These are phyloP conservation scores for Pyrochroa serraticornis DNA, from an alignment of 2,888 invertebrate species.

Conservation along the genomic window DNA sequence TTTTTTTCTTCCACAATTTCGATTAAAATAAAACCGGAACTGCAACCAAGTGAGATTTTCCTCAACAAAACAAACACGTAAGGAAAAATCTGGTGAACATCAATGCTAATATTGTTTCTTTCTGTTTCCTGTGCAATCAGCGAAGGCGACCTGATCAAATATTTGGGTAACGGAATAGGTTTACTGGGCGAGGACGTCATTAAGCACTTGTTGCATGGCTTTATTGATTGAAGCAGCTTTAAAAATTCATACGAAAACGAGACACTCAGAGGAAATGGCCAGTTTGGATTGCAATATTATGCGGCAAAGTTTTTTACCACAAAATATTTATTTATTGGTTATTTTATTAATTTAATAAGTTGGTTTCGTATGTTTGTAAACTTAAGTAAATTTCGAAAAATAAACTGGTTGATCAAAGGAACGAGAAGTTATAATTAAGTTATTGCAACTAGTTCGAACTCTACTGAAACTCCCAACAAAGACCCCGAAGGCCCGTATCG, in stretches of 20 bases:
- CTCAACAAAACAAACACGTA: conserved; percentile 1
- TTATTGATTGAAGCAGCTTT: conserved; percentile 19
- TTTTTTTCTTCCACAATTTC: too few relatives aligned
- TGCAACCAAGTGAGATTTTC: conserved; percentile 4
- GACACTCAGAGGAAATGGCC: conserved; percentile 1
- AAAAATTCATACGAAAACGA: conserved; percentile 9
- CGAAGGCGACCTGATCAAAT: conserved; percentile 18
- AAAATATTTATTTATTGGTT: too few relatives aligned
- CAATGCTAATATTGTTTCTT: conserved; percentile 24
- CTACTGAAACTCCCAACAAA: too few relatives aligned
- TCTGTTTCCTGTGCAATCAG: conserved; percentile 21
- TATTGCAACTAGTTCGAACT: too few relatives aligned
- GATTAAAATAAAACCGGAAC: not conserved
- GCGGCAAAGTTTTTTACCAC: too few relatives aligned
- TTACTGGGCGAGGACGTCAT: conserved; percentile 23
- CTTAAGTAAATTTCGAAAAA: too few relatives aligned
- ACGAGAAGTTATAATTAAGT: too few relatives aligned
- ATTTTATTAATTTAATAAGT: too few relatives aligned
- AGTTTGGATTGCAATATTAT: too few relatives aligned
- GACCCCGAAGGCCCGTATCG: too few relatives aligned
- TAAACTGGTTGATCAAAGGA: too few relatives aligned
- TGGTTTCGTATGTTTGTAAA: too few relatives aligned
- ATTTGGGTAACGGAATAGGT: conserved; percentile 25
- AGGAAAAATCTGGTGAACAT: conserved; percentile 7
- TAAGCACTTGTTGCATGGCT: conserved; percentile 29